phyloP scores from a whole-genome alignment of 1,140 invertebrate species.

The Microplitis mediator region DNA sequence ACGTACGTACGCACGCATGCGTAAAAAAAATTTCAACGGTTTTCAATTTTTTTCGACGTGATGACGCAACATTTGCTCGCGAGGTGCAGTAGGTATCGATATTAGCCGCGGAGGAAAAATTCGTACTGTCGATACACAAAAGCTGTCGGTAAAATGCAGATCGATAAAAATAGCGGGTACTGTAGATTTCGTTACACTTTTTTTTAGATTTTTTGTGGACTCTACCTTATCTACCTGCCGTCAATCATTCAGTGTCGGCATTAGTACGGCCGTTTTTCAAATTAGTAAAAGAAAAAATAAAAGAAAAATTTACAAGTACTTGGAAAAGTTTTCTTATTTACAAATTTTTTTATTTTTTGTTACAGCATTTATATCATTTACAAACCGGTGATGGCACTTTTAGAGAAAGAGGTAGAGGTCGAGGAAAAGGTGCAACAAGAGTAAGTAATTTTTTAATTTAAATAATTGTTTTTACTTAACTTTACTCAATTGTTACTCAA shows the following conservation, averaged over 20 bases:
- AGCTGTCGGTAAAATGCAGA: background rate
- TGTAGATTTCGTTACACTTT: background rate
- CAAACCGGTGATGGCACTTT: conserved; percentile 59
- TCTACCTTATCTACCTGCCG: conserved; percentile 11
- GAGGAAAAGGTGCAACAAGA: conserved; percentile 60
- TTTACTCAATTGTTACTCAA: no score
- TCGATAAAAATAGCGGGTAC: background rate
- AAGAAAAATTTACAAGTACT: conserved; percentile 28
- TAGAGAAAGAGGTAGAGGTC: conserved; percentile 56
- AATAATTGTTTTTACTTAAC: no score
- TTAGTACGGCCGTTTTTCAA: no score
- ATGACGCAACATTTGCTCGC: background rate
- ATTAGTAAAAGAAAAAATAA: no score
- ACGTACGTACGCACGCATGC: conserved; percentile 31
- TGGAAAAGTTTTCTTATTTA: background rate
- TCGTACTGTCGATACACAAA: conserved; percentile 19
- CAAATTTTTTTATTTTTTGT: conserved; percentile 38
- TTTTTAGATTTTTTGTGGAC: conserved; percentile 11
- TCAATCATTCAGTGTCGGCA: no score
- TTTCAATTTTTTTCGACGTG: background rate
- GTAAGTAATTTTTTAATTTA: conserved; percentile 44
- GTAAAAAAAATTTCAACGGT: conserved; percentile 2
- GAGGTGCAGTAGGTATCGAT: no score
- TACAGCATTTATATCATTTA: conserved; percentile 61
- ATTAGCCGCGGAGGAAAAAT: conserved; percentile 33